Base-by-base conservation (phyloP, 30 jellyfish, hydroid and myxozoan species). In the Aurelia sp. region DNA sequence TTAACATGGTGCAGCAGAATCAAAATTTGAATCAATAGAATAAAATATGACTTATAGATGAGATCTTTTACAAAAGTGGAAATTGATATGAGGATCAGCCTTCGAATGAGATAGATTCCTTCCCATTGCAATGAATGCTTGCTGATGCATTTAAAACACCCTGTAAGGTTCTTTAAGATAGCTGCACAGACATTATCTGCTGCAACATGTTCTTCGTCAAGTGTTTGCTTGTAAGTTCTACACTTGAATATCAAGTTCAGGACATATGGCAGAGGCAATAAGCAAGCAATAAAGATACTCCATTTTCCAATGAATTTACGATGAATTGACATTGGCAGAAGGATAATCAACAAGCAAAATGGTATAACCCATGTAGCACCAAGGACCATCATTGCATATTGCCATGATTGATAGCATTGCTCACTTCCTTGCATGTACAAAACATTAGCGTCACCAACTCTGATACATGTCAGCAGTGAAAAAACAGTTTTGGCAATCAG, bases 361-460 rank as follows among this genome's bases (percentile, higher is more conserved):
- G 85, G 85, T 20, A 52, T 9, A 8, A 57, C 85, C 85, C 85
- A 74, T 8, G 27, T 15, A 8, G 38, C 13, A 3, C 72, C 73
- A 4, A 74, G 18, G 3, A 74, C 85, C 57, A 74, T 53, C 33
- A 74, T 13, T 0, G n/a, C 72, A 35, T 47, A 74, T 31, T 74
- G 85, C 85, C 85, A 74, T 20, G 21, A 19, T 31, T 6, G 55
- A 53, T 50, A 74, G 73, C 85, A 74, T 20, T 11, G 24, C 4
- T 52, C 27, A 31, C 21, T 55, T 55, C 85, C 85, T 52, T 74
- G 85, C 16, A 74, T 74, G 58, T 52, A 53, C 38, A 74, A 57
- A n/a, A 50, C 21, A 9, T 30, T 16, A 13, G 24, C 60, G 30
- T 27, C 59, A 22, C 19, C 58, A 24, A 74, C 47, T 12, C 20